Percentiles rank a stretch among this genome's conserved stretches.
These are phyloP conservation scores for Andrena flavipes DNA, from an alignment of 2,888 invertebrate species.

Conservation along the genomic window DNA sequence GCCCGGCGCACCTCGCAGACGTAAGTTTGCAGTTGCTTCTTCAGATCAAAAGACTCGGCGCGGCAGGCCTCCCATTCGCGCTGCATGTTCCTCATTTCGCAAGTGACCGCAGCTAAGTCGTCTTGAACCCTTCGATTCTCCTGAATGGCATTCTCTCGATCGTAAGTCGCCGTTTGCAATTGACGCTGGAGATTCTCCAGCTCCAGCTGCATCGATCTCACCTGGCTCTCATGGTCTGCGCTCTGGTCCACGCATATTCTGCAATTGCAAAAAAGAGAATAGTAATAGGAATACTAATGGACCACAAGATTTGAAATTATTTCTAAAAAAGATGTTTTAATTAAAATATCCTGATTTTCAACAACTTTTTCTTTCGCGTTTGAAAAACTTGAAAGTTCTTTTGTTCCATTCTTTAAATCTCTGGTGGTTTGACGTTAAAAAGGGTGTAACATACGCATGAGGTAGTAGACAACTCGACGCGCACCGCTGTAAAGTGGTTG, in stretches of 20 bases:
- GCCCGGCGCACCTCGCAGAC: constrained; percentile 92
- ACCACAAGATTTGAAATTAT: no score
- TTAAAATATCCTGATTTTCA: no score
- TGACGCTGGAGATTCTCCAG: constrained; percentile 87
- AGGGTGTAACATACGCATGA: no score
- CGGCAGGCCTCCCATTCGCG: constrained; percentile 89
- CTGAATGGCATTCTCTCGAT: constrained; percentile 87
- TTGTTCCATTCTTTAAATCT: no score
- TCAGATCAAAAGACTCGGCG: constrained; percentile 90
- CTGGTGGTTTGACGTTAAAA: no score
- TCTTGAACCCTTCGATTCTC: constrained; percentile 92
- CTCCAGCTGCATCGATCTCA: constrained; percentile 84
- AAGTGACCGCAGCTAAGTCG: constrained; percentile 88
- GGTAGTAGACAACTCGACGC: no score
- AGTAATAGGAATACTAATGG: no score
- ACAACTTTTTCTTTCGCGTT: no score
- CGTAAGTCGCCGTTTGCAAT: constrained; percentile 86
- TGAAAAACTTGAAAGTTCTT: no score
- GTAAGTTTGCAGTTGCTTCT: constrained; percentile 92
- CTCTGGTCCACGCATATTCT: constrained; percentile 75
- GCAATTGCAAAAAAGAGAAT: not conserved
- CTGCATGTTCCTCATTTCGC: constrained; percentile 87
- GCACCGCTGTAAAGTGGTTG: no score
- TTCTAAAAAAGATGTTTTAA: no score
- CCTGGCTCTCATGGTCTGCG: constrained; percentile 79